Percentiles rank a stretch among this genome's conserved stretches.
These are phyloP conservation scores for Dufourea novaeangliae DNA, from an alignment of 1,140 invertebrate species.

Conservation along the genomic window DNA sequence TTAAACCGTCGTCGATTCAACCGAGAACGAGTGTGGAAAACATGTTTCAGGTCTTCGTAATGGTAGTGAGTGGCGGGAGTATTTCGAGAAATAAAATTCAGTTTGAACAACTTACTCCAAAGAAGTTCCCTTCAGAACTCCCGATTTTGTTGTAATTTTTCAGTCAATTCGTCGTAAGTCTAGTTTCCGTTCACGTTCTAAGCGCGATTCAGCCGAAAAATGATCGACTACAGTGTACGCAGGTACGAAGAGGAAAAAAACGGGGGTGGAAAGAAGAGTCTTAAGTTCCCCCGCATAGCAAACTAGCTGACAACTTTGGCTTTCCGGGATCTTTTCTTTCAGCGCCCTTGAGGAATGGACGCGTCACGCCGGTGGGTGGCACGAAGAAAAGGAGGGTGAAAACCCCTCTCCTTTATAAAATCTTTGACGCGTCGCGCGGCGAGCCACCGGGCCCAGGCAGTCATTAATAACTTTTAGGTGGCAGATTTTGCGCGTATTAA, in stretches of 20 bases:
- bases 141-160: too few relatives aligned
- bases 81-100: too few relatives aligned
- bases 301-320: constrained; percentile 45
- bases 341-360: constrained; percentile 47
- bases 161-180: too few relatives aligned
- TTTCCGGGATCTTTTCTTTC: constrained; percentile 56
- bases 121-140: too few relatives aligned
- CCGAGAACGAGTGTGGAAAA: not conserved
- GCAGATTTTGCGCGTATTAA: constrained; percentile 82
- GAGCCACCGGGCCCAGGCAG: constrained; percentile 66
- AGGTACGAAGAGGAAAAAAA: not conserved
- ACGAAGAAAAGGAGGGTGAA: constrained; percentile 54
- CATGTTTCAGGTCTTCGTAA: too few relatives aligned
- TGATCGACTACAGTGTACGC: not conserved
- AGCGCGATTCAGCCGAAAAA: too few relatives aligned
- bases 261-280: not conserved
- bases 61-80: too few relatives aligned
- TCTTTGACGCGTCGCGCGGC: constrained; percentile 78
- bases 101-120: too few relatives aligned
- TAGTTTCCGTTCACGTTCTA: too few relatives aligned
- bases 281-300: not conserved
- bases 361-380: constrained; percentile 47
- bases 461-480: constrained; percentile 82
- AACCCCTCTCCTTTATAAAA: constrained; percentile 76
- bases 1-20: not conserved